Percentiles rank a stretch among this genome's conserved stretches.
Evolutionary conservation across 2,888 invertebrate species (phyloP).

Genomic region (Melanotus villosus): DNA sequence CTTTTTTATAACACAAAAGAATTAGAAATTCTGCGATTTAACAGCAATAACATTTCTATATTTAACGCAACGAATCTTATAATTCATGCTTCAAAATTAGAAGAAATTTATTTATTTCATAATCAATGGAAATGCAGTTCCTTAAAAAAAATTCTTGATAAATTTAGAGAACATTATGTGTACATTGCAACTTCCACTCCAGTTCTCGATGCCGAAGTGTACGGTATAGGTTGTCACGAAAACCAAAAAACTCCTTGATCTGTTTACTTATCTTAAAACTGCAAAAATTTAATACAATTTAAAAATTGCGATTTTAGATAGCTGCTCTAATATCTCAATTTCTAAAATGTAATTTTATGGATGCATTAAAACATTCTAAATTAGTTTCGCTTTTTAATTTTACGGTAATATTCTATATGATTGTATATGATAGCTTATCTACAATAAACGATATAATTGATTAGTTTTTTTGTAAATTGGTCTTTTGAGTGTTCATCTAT

Average conservation of each 20-base stretch:
- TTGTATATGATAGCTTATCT: too few relatives aligned
- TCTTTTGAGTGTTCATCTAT: too few relatives aligned
- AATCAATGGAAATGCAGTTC: slow-evolving; percentile 21
- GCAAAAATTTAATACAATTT: too few relatives aligned
- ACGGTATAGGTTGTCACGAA: neutral
- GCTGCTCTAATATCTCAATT: too few relatives aligned
- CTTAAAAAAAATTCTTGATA: neutral
- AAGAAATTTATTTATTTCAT: slow-evolving; percentile 19
- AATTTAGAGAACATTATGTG: slow-evolving; percentile 14
- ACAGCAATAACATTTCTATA: slow-evolving; percentile 19
- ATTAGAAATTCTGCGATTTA: slow-evolving; percentile 30
- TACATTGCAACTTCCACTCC: neutral
- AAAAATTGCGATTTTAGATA: too few relatives aligned
- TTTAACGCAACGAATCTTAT: slow-evolving; percentile 31
- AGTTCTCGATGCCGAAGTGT: neutral
- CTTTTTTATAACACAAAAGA: slow-evolving; percentile 14
- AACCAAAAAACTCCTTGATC: neutral
- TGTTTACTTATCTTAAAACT: too few relatives aligned
- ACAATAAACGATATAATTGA: too few relatives aligned
- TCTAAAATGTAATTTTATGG: too few relatives aligned
- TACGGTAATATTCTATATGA: too few relatives aligned
- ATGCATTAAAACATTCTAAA: too few relatives aligned
- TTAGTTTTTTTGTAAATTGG: too few relatives aligned
- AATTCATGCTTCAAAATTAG: slow-evolving; percentile 20
- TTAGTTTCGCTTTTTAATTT: too few relatives aligned